Evolutionary conservation across 2,113 vertebrate species (phyloP).

Genomic region (Scomber scombrus): DNA sequence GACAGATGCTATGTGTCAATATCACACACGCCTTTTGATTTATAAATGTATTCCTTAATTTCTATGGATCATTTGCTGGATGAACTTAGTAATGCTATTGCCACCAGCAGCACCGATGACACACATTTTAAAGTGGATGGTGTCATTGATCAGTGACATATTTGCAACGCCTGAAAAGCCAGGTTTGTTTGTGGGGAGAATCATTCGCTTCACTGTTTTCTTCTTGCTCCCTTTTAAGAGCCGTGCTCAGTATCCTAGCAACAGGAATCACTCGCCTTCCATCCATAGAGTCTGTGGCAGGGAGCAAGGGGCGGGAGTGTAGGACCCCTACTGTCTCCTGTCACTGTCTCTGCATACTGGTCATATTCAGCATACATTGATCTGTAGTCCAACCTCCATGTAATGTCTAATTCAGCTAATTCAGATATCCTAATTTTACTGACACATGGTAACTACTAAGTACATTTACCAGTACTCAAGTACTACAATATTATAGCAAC

Average conservation of each 20-base stretch:
- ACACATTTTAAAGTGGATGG: constrained; percentile 19
- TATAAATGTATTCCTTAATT: constrained; percentile 64
- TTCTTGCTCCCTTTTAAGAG: constrained; percentile 71
- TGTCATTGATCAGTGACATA: constrained; percentile 61
- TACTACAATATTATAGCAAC: too few species aligned
- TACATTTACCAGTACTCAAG: too few species aligned
- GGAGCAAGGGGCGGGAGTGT: constrained; percentile 62
- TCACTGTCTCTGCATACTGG: constrained; percentile 57
- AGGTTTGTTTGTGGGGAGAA: constrained; percentile 68
- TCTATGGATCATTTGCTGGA: constrained; percentile 66
- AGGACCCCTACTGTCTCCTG: constrained; percentile 69
- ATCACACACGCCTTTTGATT: constrained; percentile 63
- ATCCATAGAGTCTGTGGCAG: constrained; percentile 60
- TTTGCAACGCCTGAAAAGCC: constrained; percentile 58
- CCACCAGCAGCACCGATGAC: constrained; percentile 11
- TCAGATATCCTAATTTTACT: not conserved
- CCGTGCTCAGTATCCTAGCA: constrained; percentile 84
- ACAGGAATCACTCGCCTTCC: constrained; percentile 72
- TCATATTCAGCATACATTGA: constrained; percentile 57
- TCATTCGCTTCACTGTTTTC: constrained; percentile 67
- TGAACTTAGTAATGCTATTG: constrained; percentile 19
- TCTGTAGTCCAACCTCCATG: not conserved
- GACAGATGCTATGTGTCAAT: constrained; percentile 64
- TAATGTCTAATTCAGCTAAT: not conserved
- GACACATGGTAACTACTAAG: not conserved